These are phyloP conservation scores for human DNA, from an alignment of 2,113 vertebrate genomes.

Conservation along the genomic window DNA sequence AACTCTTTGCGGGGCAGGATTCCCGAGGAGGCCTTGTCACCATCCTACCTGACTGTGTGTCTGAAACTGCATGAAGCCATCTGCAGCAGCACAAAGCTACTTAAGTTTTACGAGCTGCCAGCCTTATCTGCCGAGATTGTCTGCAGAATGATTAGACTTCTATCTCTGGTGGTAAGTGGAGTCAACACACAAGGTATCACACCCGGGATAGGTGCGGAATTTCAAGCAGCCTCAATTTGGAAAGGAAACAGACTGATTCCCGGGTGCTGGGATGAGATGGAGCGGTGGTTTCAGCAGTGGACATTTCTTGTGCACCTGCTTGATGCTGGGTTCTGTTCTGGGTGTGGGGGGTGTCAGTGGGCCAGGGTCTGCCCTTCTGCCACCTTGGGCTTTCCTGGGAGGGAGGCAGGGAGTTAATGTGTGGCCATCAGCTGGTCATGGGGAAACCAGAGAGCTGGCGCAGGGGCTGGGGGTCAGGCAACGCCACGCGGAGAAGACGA, in stretches of 20 bases:
- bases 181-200: fast-evolving
- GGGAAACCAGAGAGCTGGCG: background rate
- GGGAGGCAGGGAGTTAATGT: fast-evolving
- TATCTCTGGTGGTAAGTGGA: constrained; percentile 73
- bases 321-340: background rate
- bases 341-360: fast-evolving
- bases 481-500: fast-evolving
- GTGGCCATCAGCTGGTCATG: too few species aligned
- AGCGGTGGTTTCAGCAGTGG: fast-evolving
- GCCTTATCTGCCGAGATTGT: constrained; percentile 67
- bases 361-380: background rate
- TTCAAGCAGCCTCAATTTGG: too few species aligned
- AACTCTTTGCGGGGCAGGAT: constrained; percentile 58
- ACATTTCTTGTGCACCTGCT: fast-evolving
- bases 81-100: fast-evolving
- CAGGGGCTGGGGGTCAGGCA: background rate
- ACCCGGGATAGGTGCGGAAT: fast-evolving
- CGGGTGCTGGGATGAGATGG: background rate
- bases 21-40: background rate
- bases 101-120: fast-evolving
- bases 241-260: background rate
- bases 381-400: background rate
- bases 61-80: constrained; percentile 70
- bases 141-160: background rate
- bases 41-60: constrained; percentile 58